Evolutionary conservation across 2,113 vertebrate genomes (phyloP).

Genomic region (Erinaceus europaeus): DNA sequence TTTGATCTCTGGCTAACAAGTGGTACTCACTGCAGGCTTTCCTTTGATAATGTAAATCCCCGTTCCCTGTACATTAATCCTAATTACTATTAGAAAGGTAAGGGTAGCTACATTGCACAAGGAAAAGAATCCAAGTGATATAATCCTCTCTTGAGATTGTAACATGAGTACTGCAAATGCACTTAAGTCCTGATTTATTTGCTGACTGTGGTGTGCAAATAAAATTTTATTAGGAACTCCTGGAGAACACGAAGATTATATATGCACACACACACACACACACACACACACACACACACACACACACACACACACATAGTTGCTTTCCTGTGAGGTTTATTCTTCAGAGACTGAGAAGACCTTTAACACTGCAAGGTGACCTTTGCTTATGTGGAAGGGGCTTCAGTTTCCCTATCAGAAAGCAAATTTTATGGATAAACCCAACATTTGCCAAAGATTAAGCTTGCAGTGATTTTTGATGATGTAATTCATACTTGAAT

Average conservation of each 20-base stretch:
- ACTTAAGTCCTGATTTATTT: constrained; percentile 31
- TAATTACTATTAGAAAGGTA: constrained; percentile 10
- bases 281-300: too few relatives aligned
- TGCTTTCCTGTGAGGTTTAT: too few relatives aligned
- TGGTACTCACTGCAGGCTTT: neutral
- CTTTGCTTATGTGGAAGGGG: neutral
- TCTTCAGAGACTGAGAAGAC: neutral
- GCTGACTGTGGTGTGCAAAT: neutral
- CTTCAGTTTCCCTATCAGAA: neutral
- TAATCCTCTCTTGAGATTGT: neutral
- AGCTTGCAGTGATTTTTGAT: constrained; percentile 7
- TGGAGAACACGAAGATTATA: neutral
- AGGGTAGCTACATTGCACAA: neutral
- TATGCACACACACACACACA: too few relatives aligned
- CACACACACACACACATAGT: too few relatives aligned
- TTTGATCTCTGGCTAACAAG: neutral
- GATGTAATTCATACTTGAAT: neutral
- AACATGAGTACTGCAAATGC: neutral
- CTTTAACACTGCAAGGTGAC: neutral
- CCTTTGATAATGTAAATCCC: neutral
- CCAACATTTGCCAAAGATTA: neutral
- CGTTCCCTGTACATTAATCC: neutral
- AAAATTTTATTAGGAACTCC: neutral
- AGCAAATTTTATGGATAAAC: neutral
- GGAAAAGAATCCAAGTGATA: neutral